Percentiles rank a stretch among this genome's conserved stretches.
phyloP scores from a whole-genome alignment of 2,888 invertebrate species.

The Macrosoma leucophasiata region DNA sequence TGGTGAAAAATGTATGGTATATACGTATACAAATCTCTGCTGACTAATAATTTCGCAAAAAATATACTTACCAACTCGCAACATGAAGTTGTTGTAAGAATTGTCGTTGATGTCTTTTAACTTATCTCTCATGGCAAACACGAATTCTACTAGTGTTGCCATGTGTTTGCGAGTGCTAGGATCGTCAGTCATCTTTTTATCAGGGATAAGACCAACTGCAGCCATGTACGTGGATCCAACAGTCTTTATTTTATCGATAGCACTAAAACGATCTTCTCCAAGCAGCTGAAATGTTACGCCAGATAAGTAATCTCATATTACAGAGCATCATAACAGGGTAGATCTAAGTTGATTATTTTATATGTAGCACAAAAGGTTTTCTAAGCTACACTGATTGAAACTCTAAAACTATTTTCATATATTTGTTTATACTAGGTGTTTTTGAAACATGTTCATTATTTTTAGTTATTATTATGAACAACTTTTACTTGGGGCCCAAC shows the following conservation, averaged over 20 bases:
- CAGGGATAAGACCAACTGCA: constrained; percentile 92
- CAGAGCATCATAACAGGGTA: too few relatives aligned
- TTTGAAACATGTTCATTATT: too few relatives aligned
- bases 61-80: constrained; percentile 86
- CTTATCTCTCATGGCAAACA: constrained; percentile 91
- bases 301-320: too few relatives aligned
- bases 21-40: neutral
- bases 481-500: too few relatives aligned
- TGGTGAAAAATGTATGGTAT: constrained; percentile 37
- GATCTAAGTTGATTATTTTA: too few relatives aligned
- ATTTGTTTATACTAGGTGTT: too few relatives aligned
- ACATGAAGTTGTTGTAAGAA: constrained; percentile 93
- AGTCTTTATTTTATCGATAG: constrained; percentile 95
- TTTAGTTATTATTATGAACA: too few relatives aligned
- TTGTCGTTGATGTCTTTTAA: constrained; percentile 92
- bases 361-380: too few relatives aligned
- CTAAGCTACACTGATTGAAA: too few relatives aligned
- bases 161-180: constrained; percentile 68
- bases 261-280: constrained; percentile 88
- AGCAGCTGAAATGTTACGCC: constrained; percentile 82
- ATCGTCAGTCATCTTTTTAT: constrained; percentile 81
- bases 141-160: constrained; percentile 90
- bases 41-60: too few relatives aligned
- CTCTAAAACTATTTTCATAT: too few relatives aligned
- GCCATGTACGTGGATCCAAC: constrained; percentile 96